Conservation (phyloP, 2,113 vertebrate species). For the Galbula dea region DNA sequence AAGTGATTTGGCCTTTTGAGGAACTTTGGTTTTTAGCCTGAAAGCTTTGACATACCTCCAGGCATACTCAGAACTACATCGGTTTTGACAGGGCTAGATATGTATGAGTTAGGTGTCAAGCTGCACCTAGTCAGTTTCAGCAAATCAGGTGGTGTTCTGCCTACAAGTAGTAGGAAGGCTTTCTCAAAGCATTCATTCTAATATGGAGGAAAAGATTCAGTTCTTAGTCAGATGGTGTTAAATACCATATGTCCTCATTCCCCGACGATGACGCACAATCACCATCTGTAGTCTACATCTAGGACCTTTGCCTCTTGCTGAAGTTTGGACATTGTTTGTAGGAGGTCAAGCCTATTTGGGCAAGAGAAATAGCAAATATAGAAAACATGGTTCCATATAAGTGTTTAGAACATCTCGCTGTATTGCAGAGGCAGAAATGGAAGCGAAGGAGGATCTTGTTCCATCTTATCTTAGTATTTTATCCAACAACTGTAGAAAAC, state of each 20-base stretch:
- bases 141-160: neutral
- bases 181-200: neutral
- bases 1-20: neutral
- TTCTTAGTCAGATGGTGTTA: neutral
- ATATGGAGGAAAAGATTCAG: neutral
- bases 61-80: neutral
- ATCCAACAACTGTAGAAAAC: neutral
- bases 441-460: neutral
- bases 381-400: neutral
- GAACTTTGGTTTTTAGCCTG: neutral
- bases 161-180: neutral
- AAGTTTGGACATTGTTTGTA: neutral
- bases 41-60: neutral
- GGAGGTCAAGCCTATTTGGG: neutral
- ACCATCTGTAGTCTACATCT: neutral
- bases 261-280: neutral
- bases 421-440: neutral
- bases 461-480: neutral
- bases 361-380: neutral
- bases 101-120: neutral
- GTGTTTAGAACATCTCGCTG: neutral
- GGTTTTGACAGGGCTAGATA: neutral
- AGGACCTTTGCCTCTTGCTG: neutral
- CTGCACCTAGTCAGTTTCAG: neutral
- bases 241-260: neutral